Conservation (phyloP, 2,797 vertebrate species). For the Sebastes itinus region DNA sequence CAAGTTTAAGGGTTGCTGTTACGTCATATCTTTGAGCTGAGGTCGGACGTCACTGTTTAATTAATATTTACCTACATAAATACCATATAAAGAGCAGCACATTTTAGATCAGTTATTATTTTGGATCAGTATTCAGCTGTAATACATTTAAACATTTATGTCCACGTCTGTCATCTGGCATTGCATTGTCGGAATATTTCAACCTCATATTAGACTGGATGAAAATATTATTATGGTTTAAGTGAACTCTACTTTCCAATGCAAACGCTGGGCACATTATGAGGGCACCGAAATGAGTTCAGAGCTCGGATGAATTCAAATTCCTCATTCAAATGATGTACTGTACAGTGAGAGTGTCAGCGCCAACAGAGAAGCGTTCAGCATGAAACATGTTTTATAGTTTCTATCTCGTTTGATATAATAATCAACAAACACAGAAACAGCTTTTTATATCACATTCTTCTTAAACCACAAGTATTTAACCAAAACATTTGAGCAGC, state of each 20-base stretch:
- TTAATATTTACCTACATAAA: neutral
- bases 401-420: neutral
- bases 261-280: neutral
- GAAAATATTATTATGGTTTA: neutral
- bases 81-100: neutral
- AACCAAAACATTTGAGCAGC: neutral
- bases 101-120: neutral
- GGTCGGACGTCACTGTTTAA: too few relatives aligned
- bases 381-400: neutral
- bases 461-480: neutral
- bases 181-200: neutral
- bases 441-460: neutral
- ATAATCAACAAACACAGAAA: neutral
- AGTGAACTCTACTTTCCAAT: neutral
- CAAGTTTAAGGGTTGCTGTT: too few relatives aligned
- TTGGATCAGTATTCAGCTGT: too few relatives aligned
- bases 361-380: neutral
- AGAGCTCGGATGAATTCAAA: neutral
- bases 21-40: too few relatives aligned
- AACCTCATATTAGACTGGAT: neutral
- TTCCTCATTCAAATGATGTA: neutral
- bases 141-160: too few relatives aligned
- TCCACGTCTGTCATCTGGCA: too few relatives aligned
- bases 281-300: neutral
- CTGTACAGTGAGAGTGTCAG: neutral